A percentile compares a stretch with the other conserved stretches of the same genome.
Conservation (phyloP, 2,797 vertebrate species). For the Triplophysa bombifrons region DNA sequence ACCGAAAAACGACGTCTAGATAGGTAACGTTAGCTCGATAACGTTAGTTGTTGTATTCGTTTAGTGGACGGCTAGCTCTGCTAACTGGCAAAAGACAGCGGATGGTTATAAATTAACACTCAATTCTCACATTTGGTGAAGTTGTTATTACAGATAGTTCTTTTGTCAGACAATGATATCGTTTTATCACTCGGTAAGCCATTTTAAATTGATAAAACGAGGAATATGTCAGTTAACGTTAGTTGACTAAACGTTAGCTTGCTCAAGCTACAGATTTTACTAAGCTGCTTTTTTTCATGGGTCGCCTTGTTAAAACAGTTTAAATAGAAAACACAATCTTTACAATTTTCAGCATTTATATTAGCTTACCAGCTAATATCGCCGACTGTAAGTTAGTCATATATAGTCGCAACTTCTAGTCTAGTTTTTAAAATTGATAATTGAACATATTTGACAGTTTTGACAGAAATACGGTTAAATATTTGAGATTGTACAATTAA, state of each 20-base stretch:
- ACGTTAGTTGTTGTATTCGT: neutral
- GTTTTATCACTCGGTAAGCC: neutral
- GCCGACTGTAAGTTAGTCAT: too few relatives aligned
- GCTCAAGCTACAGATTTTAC: neutral
- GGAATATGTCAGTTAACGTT: neutral
- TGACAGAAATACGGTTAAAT: neutral
- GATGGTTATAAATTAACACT: neutral
- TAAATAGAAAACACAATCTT: neutral
- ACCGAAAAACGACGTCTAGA: neutral
- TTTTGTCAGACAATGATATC: slow-evolving; percentile 10
- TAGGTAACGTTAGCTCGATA: neutral
- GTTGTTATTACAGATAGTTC: slow-evolving; percentile 5
- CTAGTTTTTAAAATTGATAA: neutral
- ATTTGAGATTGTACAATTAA: neutral
- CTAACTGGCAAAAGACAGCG: slow-evolving; percentile 4
- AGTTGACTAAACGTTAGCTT: slow-evolving; percentile 4
- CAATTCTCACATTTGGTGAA: neutral
- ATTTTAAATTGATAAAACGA: neutral
- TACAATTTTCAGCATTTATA: neutral
- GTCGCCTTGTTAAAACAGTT: neutral
- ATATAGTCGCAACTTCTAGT: neutral
- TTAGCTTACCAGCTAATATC: neutral
- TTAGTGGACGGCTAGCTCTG: slow-evolving; percentile 15
- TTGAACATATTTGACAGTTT: neutral
- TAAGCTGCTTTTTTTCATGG: neutral